Conservation (phyloP, 2,797 vertebrate genomes). For the Bradypodion ventrale region DNA sequence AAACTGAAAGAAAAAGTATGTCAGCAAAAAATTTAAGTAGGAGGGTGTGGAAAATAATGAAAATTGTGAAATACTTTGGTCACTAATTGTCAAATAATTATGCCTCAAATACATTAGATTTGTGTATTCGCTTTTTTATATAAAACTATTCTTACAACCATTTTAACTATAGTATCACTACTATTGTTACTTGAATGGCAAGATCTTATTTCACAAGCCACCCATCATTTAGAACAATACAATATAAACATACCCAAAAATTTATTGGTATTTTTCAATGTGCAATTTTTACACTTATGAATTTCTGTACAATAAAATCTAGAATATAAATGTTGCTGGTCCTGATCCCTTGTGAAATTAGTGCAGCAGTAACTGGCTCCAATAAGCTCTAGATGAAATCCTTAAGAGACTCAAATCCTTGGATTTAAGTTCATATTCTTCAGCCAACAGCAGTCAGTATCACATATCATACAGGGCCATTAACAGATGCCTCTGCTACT, state of each 20-base stretch:
- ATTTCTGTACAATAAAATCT: constrained; percentile 93
- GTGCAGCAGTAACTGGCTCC: constrained; percentile 81
- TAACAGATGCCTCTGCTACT: constrained; percentile 83
- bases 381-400: constrained; percentile 74
- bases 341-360: constrained; percentile 88
- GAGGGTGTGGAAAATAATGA: constrained; percentile 73
- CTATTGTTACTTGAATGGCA: constrained; percentile 90
- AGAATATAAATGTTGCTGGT: constrained; percentile 94
- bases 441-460: constrained; percentile 72
- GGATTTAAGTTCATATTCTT: constrained; percentile 78
- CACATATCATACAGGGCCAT: constrained; percentile 90
- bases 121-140: constrained; percentile 95
- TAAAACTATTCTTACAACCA: constrained; percentile 99
- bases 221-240: constrained; percentile 93
- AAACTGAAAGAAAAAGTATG: constrained; percentile 77
- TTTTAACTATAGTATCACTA: constrained; percentile 94
- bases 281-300: constrained; percentile 85
- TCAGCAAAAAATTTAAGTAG: constrained; percentile 75
- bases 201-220: constrained; percentile 89
- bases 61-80: constrained; percentile 86
- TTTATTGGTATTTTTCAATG: constrained; percentile 87
- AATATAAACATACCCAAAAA: constrained; percentile 97
- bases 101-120: constrained; percentile 86
- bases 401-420: constrained; percentile 75
- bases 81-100: constrained; percentile 85